Percentiles rank a stretch among this genome's conserved stretches.
Evolutionary conservation across 1,140 invertebrate genomes (phyloP).

Genomic region (Eriocheir sinensis): DNA sequence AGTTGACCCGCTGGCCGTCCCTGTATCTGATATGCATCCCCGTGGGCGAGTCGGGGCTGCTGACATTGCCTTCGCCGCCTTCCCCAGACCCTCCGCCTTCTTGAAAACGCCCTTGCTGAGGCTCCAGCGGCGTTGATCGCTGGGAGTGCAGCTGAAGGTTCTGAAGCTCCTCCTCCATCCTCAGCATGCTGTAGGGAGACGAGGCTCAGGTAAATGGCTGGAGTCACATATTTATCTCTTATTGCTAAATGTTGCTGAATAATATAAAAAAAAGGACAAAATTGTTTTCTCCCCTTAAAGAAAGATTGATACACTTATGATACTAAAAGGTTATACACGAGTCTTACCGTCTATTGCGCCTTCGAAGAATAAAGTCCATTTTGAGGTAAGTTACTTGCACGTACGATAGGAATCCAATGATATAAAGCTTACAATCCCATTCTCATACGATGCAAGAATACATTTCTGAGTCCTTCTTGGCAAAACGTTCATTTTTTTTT

Average conservation of each 20-base stretch:
- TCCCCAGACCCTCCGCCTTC: constrained; percentile 1
- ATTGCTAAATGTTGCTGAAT: too few species aligned
- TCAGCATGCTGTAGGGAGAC: constrained; percentile 85
- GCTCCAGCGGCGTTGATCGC: constrained; percentile 68
- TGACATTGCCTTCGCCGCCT: constrained; percentile 37
- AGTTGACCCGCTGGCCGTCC: constrained; percentile 73
- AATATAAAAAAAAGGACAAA: too few species aligned
- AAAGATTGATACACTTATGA: too few species aligned
- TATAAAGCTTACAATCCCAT: background rate
- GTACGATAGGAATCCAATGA: too few species aligned
- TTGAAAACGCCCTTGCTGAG: constrained; percentile 36
- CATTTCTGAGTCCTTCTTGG: background rate
- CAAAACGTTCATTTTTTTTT: background rate
- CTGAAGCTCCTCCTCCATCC: constrained; percentile 86
- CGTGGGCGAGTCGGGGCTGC: constrained; percentile 66
- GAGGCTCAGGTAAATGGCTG: too few species aligned
- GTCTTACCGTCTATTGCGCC: background rate
- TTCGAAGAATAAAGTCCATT: background rate
- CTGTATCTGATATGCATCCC: constrained; percentile 66
- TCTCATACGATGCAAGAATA: background rate
- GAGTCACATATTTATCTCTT: too few species aligned
- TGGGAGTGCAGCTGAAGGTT: constrained; percentile 73
- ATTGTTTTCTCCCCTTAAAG: too few species aligned
- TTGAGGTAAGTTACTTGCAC: background rate
- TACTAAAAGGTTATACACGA: too few species aligned